These are phyloP conservation scores for Drosophila auraria DNA, from an alignment of 1,140 invertebrate genomes.

Conservation along the genomic window DNA sequence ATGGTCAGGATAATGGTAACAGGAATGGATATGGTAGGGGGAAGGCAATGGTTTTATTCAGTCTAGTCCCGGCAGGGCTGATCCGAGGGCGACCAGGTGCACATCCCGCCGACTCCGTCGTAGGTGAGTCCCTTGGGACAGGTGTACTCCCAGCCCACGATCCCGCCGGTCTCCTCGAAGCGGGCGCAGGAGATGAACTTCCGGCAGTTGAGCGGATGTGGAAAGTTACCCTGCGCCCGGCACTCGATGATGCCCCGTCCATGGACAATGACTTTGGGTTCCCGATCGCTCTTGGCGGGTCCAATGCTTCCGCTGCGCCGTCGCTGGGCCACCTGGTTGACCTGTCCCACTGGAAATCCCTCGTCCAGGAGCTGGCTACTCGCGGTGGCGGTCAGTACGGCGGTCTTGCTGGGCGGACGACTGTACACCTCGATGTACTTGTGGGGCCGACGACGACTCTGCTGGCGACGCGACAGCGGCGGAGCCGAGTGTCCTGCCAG, in stretches of 20 bases:
- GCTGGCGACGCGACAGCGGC: slow-evolving; percentile 57
- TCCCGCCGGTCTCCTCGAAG: slow-evolving; percentile 89
- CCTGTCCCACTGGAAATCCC: slow-evolving; percentile 7
- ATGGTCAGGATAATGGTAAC: background rate
- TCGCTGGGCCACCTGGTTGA: slow-evolving; percentile 29
- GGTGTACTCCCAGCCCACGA: slow-evolving; percentile 94
- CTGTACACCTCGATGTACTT: slow-evolving; percentile 73
- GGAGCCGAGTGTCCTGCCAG: slow-evolving; percentile 37
- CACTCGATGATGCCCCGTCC: slow-evolving; percentile 90
- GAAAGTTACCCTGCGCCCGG: slow-evolving; percentile 94
- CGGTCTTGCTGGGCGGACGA: slow-evolving; percentile 59
- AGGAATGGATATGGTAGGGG: background rate
- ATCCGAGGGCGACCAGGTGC: slow-evolving; percentile 91
- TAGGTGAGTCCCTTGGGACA: slow-evolving; percentile 93
- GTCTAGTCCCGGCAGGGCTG: slow-evolving; percentile 87
- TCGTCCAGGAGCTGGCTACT: slow-evolving; percentile 22
- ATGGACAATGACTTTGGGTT: slow-evolving; percentile 81
- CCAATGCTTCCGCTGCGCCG: slow-evolving; percentile 24
- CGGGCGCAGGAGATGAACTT: slow-evolving; percentile 95
- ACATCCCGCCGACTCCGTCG: slow-evolving; percentile 94
- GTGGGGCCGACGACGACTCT: slow-evolving; percentile 71
- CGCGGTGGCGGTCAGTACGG: slow-evolving; percentile 37
- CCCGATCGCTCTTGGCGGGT: slow-evolving; percentile 12
- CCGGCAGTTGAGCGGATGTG: slow-evolving; percentile 94
- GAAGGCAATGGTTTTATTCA: slow-evolving; percentile 24